phyloP scores from a whole-genome alignment of 1,140 invertebrate species.

The Propsilocerus akamusi region DNA sequence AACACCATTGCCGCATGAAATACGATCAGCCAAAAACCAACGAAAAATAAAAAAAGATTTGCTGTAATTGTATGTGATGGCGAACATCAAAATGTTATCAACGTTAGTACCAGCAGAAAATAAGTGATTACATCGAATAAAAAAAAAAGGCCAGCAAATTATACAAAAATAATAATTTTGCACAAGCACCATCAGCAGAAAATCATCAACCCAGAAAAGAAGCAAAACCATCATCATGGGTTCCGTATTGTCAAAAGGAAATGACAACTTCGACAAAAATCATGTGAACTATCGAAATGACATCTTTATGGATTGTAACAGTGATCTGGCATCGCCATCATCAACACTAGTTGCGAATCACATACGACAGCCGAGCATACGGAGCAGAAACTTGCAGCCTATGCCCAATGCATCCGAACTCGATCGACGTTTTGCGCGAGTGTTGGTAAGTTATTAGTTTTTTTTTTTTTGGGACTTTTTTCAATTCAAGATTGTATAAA shows the following conservation, averaged over 20 bases:
- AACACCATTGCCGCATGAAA: too few species aligned
- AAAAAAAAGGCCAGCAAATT: too few species aligned
- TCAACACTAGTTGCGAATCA: conserved; percentile 10
- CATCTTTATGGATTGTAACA: not conserved
- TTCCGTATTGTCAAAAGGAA: not conserved
- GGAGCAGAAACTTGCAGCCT: conserved; percentile 56
- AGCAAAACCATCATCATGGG: too few species aligned
- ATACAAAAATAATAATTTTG: too few species aligned
- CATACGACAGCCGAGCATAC: conserved; percentile 45
- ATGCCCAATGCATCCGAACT: conserved; percentile 78
- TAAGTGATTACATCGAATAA: too few species aligned
- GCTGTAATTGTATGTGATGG: too few species aligned
- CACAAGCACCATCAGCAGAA: too few species aligned
- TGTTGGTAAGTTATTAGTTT: conserved; percentile 53
- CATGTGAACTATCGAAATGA: not conserved
- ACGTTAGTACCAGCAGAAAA: too few species aligned
- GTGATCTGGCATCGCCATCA: not conserved
- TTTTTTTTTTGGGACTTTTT: conserved; percentile 5
- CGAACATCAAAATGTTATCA: too few species aligned
- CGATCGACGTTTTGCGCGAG: conserved; percentile 84
- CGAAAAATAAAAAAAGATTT: too few species aligned
- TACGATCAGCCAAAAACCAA: too few species aligned
- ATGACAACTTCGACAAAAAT: not conserved
- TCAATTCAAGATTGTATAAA: not conserved
- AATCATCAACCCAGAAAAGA: too few species aligned